Conservation (phyloP, 2,888 invertebrate genomes). For the Catonia carolina region DNA sequence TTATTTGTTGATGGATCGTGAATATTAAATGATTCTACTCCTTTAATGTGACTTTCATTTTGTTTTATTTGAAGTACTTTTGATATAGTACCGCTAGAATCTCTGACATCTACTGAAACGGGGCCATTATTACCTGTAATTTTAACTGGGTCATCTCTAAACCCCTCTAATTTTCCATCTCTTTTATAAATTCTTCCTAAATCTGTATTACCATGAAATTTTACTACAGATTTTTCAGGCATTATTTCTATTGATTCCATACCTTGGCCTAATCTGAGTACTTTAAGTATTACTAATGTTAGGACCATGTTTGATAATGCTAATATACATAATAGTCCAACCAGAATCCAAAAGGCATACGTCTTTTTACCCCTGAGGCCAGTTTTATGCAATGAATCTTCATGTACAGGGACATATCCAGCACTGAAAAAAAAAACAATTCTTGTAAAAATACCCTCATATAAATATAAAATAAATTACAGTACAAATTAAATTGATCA, state of each 20-base stretch:
- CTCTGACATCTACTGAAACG: constrained; percentile 40
- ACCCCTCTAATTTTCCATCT: constrained; percentile 55
- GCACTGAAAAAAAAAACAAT: constrained; percentile 28
- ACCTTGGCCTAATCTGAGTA: constrained; percentile 62
- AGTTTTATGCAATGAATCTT: constrained; percentile 27
- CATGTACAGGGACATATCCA: constrained; percentile 34
- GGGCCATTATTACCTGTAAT: constrained; percentile 41
- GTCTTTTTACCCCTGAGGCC: constrained; percentile 30
- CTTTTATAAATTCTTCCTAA: constrained; percentile 68
- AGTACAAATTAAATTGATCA: too few relatives aligned
- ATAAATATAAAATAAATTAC: too few relatives aligned
- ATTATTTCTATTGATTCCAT: constrained; percentile 81
- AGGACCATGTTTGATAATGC: constrained; percentile 70
- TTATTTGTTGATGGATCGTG: constrained; percentile 57
- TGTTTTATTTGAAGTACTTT: constrained; percentile 52
- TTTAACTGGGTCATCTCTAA: constrained; percentile 44
- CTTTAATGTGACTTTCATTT: constrained; percentile 61
- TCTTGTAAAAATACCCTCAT: background rate
- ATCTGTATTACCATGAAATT: constrained; percentile 70
- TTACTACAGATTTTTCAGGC: constrained; percentile 63
- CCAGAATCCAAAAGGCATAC: constrained; percentile 63
- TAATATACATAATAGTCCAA: constrained; percentile 60
- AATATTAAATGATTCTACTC: constrained; percentile 61
- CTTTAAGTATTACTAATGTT: constrained; percentile 73
- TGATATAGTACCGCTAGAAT: constrained; percentile 35